These are phyloP conservation scores for Acomys russatus DNA, from an alignment of 2,797 vertebrate species.

Conservation along the genomic window DNA sequence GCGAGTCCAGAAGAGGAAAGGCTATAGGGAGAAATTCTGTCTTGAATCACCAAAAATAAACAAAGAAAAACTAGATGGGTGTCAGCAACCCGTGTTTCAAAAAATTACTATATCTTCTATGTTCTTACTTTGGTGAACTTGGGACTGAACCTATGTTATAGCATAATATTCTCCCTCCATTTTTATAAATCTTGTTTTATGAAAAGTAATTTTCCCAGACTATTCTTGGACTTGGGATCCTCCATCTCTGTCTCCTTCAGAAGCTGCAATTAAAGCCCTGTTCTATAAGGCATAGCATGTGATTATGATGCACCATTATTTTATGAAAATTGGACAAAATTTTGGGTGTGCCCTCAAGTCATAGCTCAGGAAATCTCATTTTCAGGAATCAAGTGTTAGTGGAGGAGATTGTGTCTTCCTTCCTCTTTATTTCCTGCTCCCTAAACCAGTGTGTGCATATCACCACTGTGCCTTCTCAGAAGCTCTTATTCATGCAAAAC, in stretches of 20 bases:
- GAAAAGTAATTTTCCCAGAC: background rate
- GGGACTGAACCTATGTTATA: background rate
- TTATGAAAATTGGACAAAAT: background rate
- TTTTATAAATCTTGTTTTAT: background rate
- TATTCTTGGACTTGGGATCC: background rate
- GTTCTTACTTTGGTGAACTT: background rate
- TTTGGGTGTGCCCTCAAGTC: too few species aligned
- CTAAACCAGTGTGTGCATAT: background rate
- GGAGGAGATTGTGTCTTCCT: background rate
- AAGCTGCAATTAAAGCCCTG: background rate
- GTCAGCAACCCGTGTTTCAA: background rate
- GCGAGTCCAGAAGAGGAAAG: too few species aligned
- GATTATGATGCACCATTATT: background rate
- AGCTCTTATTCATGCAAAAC: background rate
- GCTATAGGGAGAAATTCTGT: too few species aligned
- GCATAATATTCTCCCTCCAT: too few species aligned
- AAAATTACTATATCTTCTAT: background rate
- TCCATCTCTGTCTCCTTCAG: background rate
- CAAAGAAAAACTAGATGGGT: background rate
- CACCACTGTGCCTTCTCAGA: fast-evolving
- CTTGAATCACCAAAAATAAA: too few species aligned
- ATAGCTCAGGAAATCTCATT: background rate
- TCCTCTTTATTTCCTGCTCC: background rate
- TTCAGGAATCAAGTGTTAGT: background rate
- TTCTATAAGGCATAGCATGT: background rate